Conservation (phyloP, 2,797 vertebrate species). For the Sciurus vulgaris region DNA sequence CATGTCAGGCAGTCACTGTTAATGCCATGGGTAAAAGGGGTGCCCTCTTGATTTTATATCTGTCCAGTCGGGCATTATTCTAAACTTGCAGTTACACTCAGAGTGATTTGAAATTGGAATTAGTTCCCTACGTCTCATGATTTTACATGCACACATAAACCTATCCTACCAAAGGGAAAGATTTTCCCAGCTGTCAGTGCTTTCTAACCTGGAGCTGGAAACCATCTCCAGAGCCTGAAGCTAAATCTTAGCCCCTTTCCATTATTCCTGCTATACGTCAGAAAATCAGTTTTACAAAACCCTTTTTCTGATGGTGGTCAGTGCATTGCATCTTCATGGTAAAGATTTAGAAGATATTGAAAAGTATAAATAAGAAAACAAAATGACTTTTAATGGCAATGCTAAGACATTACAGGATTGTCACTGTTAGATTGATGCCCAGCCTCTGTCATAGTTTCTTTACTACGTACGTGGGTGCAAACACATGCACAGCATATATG, state of each 20-base stretch:
- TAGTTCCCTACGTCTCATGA: neutral
- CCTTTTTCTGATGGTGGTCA: neutral
- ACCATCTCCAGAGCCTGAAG: neutral
- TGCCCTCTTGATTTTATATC: neutral
- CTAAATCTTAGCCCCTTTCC: neutral
- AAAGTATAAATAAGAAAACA: neutral
- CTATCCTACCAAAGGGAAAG: neutral
- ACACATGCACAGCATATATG: neutral
- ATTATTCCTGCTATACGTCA: neutral
- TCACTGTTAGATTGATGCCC: neutral
- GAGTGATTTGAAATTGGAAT: neutral
- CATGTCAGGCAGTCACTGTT: rapidly evolving
- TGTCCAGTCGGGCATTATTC: neutral
- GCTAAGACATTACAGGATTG: neutral
- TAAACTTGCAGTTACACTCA: neutral
- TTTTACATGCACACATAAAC: neutral
- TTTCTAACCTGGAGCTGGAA: neutral
- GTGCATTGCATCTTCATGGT: neutral
- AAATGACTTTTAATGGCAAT: neutral
- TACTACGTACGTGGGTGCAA: neutral
- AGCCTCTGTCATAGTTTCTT: neutral
- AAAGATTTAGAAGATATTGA: neutral
- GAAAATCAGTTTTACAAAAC: neutral
- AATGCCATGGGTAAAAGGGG: neutral
- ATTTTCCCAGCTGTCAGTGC: neutral